Conservation (phyloP, 2,113 vertebrate genomes). For the Brachypodius melanocephalos region DNA sequence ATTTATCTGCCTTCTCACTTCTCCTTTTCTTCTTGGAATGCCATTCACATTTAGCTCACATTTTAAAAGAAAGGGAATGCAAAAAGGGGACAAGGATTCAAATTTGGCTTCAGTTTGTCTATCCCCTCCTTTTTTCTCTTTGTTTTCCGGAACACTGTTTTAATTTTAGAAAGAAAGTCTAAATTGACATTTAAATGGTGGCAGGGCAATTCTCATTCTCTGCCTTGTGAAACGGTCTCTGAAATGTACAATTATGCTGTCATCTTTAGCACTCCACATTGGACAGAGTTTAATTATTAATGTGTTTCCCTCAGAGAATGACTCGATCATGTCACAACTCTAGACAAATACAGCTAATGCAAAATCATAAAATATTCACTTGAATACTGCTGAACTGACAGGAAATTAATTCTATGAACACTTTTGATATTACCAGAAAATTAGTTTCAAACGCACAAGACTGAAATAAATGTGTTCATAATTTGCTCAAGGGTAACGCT, state of each 20-base stretch:
- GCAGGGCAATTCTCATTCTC: conserved; percentile 78
- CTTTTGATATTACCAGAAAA: conserved; percentile 87
- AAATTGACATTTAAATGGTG: conserved; percentile 82
- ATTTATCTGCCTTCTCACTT: conserved; percentile 40
- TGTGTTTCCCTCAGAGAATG: conserved; percentile 90
- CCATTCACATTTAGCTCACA: conserved; percentile 57
- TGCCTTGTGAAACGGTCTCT: conserved; percentile 74
- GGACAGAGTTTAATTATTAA: conserved; percentile 95
- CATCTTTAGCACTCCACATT: conserved; percentile 86
- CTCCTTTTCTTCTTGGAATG: background rate
- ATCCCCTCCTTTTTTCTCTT: background rate
- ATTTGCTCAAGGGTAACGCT: conserved; percentile 85
- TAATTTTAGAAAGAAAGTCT: conserved; percentile 74
- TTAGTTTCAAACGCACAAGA: conserved; percentile 85
- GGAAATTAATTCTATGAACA: conserved; percentile 89
- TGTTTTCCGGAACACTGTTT: conserved; percentile 55
- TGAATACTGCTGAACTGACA: conserved; percentile 86
- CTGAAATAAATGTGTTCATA: conserved; percentile 87
- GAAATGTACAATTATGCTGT: conserved; percentile 86
- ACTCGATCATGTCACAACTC: conserved; percentile 92
- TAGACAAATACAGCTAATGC: conserved; percentile 95
- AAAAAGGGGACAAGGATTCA: conserved; percentile 35
- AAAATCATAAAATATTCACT: conserved; percentile 97
- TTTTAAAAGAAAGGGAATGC: conserved; percentile 53
- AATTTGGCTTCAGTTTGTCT: conserved; percentile 49